Evolutionary conservation across 2,113 vertebrate species (phyloP).

Genomic region (Epinephelus cyanopodus): DNA sequence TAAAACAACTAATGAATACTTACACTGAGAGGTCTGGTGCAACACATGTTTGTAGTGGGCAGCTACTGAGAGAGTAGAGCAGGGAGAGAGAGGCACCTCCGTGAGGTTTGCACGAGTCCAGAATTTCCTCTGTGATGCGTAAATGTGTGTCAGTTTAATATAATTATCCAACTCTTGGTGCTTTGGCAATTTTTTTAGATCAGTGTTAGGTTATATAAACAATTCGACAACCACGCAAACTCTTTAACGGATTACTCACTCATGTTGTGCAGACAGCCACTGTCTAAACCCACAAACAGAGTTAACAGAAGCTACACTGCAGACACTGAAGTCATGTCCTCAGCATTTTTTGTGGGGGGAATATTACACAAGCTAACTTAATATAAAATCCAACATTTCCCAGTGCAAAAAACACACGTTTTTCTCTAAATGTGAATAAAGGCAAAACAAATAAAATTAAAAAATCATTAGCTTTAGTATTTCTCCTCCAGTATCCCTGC

Average conservation of each 20-base stretch:
- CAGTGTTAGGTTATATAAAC: neutral
- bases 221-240: neutral
- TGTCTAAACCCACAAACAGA: conserved; percentile 8
- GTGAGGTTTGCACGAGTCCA: conserved; percentile 26
- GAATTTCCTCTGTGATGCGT: conserved; percentile 18
- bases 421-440: neutral
- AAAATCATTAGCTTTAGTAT: neutral
- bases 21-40: conserved; percentile 74
- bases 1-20: conserved; percentile 82
- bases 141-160: conserved; percentile 3
- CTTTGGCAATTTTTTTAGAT: conserved; percentile 17
- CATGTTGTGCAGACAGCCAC: conserved; percentile 4
- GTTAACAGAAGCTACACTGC: neutral
- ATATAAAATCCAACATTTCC: neutral
- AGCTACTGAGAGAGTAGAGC: conserved; percentile 69
- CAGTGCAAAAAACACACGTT: neutral
- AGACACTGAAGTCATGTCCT: neutral
- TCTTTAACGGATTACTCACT: neutral
- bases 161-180: neutral
- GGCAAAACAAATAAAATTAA: neutral
- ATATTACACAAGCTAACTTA: neutral
- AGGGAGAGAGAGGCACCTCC: conserved; percentile 27
- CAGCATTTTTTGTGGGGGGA: neutral
- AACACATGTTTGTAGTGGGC: conserved; percentile 77
- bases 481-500: neutral